Base-by-base conservation (phyloP, 1,140 invertebrate species). In the Rhopalosiphum maidis region DNA sequence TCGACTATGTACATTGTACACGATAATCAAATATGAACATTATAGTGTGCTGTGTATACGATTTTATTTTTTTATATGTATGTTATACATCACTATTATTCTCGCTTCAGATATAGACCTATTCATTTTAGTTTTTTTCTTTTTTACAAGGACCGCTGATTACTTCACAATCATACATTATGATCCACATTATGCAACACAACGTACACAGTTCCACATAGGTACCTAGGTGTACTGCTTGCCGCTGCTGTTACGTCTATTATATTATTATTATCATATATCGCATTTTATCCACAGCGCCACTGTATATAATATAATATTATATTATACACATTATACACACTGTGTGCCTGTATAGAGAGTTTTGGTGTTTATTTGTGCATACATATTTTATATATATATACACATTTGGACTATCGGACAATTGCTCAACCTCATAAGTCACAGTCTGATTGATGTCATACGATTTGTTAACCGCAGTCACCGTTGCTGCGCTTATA, bases 391-490 rank as follows among this genome's bases (percentile, higher is more conserved):
- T 8, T 37, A 60, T 91, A 35, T 82, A 25, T 48, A 30, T 91
- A 37, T 54, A 46, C 37, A 41, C 43, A 30, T 30, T 83, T 83
- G 23, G 46, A 92, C 91, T 37, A 85, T 83, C 54, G 23, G 46
- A 92, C 91, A 51, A 85, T 92, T 92, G 77, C 77, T 82, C 35
- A 92, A 92, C 35, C 35, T 60, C 60, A 82, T 92, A 85, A 92
- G 91, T 92, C 91, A 92, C 91, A 92, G 77, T 92, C 91, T 92
- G 68, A 92, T 92, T 92, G 91, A 92, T 83, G 91, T 92, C 46
- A 91, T 91, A 91, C 22, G 35, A 68, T 82, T 82, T 82, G 90
- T 91, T 82, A 91, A 91, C 90, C 90, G 21, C 90, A 21, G 21
- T n/a, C 41, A 7, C 88, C 35, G 37, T 43, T 5, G n/a, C 87